These are phyloP conservation scores for Sicus ferrugineus DNA, from an alignment of 2,888 invertebrate species.

Conservation along the genomic window DNA sequence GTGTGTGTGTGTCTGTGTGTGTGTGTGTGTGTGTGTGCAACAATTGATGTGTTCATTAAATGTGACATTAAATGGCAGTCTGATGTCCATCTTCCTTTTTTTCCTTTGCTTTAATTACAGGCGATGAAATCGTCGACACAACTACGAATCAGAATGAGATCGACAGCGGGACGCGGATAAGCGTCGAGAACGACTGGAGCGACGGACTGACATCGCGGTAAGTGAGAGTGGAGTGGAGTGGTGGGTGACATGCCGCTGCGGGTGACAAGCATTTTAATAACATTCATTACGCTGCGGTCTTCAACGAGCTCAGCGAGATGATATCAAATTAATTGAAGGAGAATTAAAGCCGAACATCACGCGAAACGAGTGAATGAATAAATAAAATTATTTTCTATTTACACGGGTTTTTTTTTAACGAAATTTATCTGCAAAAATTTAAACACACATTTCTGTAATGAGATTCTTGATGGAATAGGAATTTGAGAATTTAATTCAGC, in stretches of 20 bases:
- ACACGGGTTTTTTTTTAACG: no score
- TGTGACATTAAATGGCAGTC: constrained; percentile 2
- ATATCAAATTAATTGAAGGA: constrained; percentile 12
- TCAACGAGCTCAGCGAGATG: background rate
- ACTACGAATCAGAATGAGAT: constrained; percentile 62
- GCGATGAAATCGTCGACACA: constrained; percentile 66
- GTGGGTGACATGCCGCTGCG: background rate
- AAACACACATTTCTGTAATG: no score
- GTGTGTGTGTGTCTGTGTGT: no score
- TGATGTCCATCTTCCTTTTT: background rate
- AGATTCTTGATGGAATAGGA: no score
- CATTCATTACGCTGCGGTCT: background rate
- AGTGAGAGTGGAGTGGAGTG: constrained; percentile 38
- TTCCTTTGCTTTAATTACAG: constrained; percentile 47
- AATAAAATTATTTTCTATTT: background rate
- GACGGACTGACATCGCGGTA: constrained; percentile 78
- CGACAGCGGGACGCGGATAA: constrained; percentile 67
- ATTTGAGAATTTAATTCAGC: no score
- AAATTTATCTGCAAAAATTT: no score
- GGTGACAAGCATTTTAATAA: background rate
- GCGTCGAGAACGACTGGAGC: constrained; percentile 80
- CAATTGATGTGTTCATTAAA: constrained; percentile 24
- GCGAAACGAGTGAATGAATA: background rate
- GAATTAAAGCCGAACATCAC: background rate
- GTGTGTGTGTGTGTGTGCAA: no score